phyloP scores from a whole-genome alignment of 2,797 vertebrate genomes.

The Molothrus aeneus region DNA sequence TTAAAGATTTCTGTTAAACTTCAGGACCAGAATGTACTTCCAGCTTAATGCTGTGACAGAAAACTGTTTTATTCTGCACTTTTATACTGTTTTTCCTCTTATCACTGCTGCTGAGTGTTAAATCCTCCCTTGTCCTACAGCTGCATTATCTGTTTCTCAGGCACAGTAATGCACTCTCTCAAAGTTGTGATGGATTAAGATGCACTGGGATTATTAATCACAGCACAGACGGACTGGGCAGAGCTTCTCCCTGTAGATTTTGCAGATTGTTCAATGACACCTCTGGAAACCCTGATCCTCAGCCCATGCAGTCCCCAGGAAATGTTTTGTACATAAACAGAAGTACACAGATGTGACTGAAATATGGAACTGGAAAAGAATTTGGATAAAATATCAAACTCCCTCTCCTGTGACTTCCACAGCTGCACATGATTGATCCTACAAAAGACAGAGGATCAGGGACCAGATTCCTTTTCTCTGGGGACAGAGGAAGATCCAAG shows the following conservation, averaged over 20 bases:
- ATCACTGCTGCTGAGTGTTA: background rate
- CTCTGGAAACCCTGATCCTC: background rate
- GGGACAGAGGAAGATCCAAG: accelerated
- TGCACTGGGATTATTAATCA: background rate
- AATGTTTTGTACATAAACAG: background rate
- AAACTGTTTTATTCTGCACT: background rate
- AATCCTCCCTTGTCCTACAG: background rate
- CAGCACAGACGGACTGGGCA: background rate
- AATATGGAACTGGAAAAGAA: background rate
- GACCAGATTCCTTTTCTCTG: background rate
- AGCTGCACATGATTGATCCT: background rate
- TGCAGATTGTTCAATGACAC: background rate
- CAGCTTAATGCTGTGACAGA: background rate
- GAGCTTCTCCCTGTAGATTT: background rate
- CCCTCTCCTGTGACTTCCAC: background rate
- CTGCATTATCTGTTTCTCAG: background rate
- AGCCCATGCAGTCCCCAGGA: background rate
- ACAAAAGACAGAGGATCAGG: no score
- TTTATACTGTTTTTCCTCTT: background rate
- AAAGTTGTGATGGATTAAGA: background rate
- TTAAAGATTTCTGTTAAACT: slow-evolving; percentile 3
- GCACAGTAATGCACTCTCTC: background rate
- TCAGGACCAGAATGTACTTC: background rate
- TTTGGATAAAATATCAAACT: background rate
- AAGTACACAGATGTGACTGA: background rate